Base-by-base conservation (phyloP, 2,888 invertebrate species). In the Drosophila leonis region DNA sequence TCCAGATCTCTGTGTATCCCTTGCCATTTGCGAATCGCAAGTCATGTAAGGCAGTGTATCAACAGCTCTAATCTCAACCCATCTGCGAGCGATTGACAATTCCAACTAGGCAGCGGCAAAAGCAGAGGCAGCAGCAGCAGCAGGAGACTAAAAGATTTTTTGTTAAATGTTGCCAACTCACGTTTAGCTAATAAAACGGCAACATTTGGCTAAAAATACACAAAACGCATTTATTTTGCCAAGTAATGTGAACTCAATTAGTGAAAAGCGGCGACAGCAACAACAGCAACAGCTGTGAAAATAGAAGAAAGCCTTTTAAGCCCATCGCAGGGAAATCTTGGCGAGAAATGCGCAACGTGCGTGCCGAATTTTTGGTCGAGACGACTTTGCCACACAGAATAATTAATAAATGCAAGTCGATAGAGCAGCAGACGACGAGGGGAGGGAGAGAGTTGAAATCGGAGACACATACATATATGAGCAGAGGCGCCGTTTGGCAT, bases 231-330 rank as follows among this genome's bases (percentile, higher is more conserved):
- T 73, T 64, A 86, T 84, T 84, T 79, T 87, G 84, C 62, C 90
- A 87, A 78, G 88, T 85, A 85, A 85, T 89, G 84, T 82, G 82
- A 83, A 89, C 84, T 89, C 84, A 89, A 85, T 85, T 85, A 85
- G 90, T 66, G 66, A 57, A 72, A 69, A 61, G 74, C 71, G 56
- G 64, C 79, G 63, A 57, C 56, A 51, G 15, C 56, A 52, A 35
- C 66, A 59, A 60, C 64, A 56, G 60, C 35, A 57, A 37, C 37
- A 63, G 66, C 49, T 65, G 52, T 49, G 61, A 54, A 46, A 62
- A 62, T 56, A 57, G 65, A 68, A 7, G 48, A 78, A 75, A 72
- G 63, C 68, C 73, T 37, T 79, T 63, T 42, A 59, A 64, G 63
- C 51, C 31, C 48, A 55, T 60, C 49, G 66, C 39, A 46, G 49